Evolutionary conservation across 2,888 invertebrate genomes (phyloP), one percentile per base, ranked within the genome.

Genomic region (Neoscelio sp.): DNA sequence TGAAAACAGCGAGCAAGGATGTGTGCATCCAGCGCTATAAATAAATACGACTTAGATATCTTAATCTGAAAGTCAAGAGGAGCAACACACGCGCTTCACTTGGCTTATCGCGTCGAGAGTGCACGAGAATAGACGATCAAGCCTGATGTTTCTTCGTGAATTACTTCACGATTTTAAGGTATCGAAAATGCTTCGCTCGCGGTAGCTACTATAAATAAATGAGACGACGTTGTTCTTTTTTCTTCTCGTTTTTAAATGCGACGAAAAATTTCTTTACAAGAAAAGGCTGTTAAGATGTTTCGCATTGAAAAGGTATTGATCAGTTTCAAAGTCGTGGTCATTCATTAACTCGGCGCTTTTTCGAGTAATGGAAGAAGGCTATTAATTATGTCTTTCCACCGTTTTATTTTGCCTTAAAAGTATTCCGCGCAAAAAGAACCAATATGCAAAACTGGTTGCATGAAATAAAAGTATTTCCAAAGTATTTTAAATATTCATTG

Each of bases 51-150:
- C 56, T 50, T 8, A 42, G 80, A 73, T 78, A 80, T 73, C 78
- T 64, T 68, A 76, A 78, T 78, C 78, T 71, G 40, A 50, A 65
- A 67, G 54, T 70, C 56, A 75, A 75, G 68, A 54, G 64, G 58
- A 75, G 74, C 70, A 73, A 68, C 67, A 50, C 75, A 64, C 60
- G 65, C 64, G 60, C 78, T 60, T 50, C 46, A 38, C 68, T 60
- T 40, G 28, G 64, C 78, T 80, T 80, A 81, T 81, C 80, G 60
- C 26, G 46, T 71, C 50, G 71, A 82, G 81, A 73, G 52, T 67
- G 71, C 73, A 77, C 80, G 70, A 80, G 80, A 82, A 82, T 82
- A 80, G 71, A 75, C 50, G 68, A 65, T 74, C 64, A 52, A 30
- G 52, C 18, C 64, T 58, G 48, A 65, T 64, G 65, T 26, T 74